Percentiles rank a stretch among this genome's conserved stretches.
Evolutionary conservation across 1,140 invertebrate genomes (phyloP).

Genomic region (Zaprionus capensis): DNA sequence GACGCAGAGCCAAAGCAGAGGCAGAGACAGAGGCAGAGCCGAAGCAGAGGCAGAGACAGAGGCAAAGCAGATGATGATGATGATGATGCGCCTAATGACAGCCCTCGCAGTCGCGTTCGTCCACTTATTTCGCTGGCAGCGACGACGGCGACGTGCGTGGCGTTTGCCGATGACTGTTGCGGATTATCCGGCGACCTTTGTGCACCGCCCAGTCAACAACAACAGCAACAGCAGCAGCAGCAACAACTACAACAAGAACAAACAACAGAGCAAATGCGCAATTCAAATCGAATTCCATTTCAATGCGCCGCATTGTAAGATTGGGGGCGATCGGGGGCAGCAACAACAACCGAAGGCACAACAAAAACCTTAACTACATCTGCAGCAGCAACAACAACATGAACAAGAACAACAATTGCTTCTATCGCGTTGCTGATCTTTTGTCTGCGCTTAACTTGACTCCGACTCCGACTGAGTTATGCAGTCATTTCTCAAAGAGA

Average conservation of each 20-base stretch:
- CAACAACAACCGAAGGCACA: conserved; percentile 5
- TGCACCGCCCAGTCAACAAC: conserved; percentile 18
- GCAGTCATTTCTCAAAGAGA: conserved; percentile 58
- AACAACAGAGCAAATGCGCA: conserved; percentile 25
- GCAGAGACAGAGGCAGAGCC: background rate
- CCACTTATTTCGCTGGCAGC: conserved; percentile 39
- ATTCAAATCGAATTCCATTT: conserved; percentile 48
- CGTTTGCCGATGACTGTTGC: conserved; percentile 46
- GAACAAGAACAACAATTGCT: conserved; percentile 20
- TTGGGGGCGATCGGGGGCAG: conserved; percentile 25
- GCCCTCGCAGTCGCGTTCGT: conserved; percentile 42
- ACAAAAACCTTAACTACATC: conserved; percentile 14
- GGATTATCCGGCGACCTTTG: conserved; percentile 44
- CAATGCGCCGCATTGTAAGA: conserved; percentile 39
- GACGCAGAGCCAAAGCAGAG: background rate
- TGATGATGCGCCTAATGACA: conserved; percentile 38
- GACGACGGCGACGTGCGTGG: conserved; percentile 40
- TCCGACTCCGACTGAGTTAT: conserved; percentile 41
- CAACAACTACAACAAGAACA: conserved; percentile 3
- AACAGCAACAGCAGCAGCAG: background rate
- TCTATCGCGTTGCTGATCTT: conserved; percentile 36
- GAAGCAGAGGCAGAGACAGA: background rate
- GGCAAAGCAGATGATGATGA: background rate
- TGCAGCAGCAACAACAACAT: conserved; percentile 25
- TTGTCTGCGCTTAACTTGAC: conserved; percentile 30